These are phyloP conservation scores for Platorchestia sp. DNA, from an alignment of 1,140 invertebrate species.

Conservation along the genomic window DNA sequence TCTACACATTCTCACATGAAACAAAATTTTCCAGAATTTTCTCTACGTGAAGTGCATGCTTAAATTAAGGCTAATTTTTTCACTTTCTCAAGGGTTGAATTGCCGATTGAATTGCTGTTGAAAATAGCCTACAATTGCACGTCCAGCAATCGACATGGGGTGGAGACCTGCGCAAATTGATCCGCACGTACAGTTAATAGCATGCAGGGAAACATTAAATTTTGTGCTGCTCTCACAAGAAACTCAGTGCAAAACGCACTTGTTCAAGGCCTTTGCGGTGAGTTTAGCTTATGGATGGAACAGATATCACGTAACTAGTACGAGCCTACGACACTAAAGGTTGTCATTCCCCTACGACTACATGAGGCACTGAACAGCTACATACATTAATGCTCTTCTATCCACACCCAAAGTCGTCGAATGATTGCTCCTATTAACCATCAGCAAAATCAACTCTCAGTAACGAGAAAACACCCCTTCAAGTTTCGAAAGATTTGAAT, in stretches of 20 bases:
- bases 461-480: not conserved
- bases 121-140: not conserved
- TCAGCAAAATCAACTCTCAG: too few species aligned
- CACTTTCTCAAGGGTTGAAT: not conserved
- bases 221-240: not conserved
- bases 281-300: constrained; percentile 19
- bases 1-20: not conserved
- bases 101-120: not conserved
- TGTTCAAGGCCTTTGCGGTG: not conserved
- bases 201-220: not conserved
- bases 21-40: not conserved
- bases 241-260: not conserved
- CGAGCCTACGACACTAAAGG: not conserved
- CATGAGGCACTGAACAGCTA: not conserved
- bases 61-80: not conserved
- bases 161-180: not conserved
- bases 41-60: not conserved
- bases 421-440: too few species aligned
- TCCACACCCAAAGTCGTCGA: not conserved
- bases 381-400: not conserved
- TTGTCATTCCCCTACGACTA: not conserved
- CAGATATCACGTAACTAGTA: not conserved
- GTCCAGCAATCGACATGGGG: not conserved
- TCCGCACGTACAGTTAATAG: not conserved
- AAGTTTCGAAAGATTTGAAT: not conserved